Base-by-base conservation (phyloP, 2,888 invertebrate genomes). In the Erebia palarica region DNA sequence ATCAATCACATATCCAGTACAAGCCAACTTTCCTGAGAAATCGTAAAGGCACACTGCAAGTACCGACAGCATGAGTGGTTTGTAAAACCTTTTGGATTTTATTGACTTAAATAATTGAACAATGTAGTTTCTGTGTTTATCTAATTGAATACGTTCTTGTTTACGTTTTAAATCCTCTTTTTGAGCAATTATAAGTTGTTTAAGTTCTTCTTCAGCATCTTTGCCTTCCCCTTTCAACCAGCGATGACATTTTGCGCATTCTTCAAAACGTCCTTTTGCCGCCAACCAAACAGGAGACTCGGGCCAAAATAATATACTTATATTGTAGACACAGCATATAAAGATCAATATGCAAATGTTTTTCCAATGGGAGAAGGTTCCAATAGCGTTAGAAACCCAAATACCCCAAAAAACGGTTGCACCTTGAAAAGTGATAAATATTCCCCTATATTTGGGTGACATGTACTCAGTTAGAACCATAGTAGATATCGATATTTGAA, bases 301-400 rank as follows among this genome's bases (percentile, higher is more conserved):
- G 3, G 73, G 73, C 73, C 73, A 73, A n/a, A 68, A 53, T 3
- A 73, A 42, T 47, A 64, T 49, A 18, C 61, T 53, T 44, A 67
- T 49, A 13, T 58, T 60, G 21, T 68, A 73, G 16, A 64, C 7
- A 9, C 69, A 67, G 14, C 67, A 65, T 14, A 36, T 5, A 55
- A 55, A 73, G 1, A 80, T 78, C 3, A 80, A 14, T 47, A 80
- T 42, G 0, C 80, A n/a, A 9, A 53, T 53, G 9, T 53, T 53
- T 53, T 53, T 53, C 53, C 81, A 82, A 73, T 79, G 67, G 1
- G 72, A 76, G 65, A 78, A 80, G 0, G 81, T 78, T 5, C 83
- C 83, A 10, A 83, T 77, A 0, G 81, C 78, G 57, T 84, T 84
- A 5, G 83, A 77, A 7, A 78, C 75, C 80, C 82, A 82, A 2